phyloP scores from a whole-genome alignment of 2,888 invertebrate species.

The Nephrotoma flavescens region DNA sequence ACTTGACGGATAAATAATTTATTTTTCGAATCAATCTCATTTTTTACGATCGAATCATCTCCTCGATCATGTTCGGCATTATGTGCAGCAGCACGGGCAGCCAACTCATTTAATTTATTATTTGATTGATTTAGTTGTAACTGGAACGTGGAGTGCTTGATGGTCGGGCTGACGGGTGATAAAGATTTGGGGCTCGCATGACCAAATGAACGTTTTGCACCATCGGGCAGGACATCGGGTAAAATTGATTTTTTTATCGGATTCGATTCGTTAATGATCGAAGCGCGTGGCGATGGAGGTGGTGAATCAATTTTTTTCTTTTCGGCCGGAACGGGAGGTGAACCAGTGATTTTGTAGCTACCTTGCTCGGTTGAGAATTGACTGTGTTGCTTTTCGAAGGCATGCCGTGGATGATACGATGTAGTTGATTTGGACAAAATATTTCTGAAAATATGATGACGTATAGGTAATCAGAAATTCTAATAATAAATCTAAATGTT shows the following conservation, averaged over 20 bases:
- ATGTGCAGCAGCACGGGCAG: background rate
- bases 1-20: background rate
- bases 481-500: background rate
- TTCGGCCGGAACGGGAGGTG: slow-evolving; percentile 41
- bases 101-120: background rate
- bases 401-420: slow-evolving; percentile 55
- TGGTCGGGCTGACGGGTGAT: slow-evolving; percentile 13
- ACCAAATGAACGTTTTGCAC: slow-evolving; percentile 32
- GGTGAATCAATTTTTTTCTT: slow-evolving; percentile 12
- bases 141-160: background rate
- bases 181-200: slow-evolving; percentile 29
- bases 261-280: slow-evolving; percentile 9
- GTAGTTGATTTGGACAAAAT: slow-evolving; percentile 53
- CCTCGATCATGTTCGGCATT: background rate
- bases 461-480: background rate
- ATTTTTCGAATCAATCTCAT: background rate
- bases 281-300: background rate
- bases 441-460: background rate
- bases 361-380: slow-evolving; percentile 51
- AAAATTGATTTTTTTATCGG: slow-evolving; percentile 25
- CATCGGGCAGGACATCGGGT: slow-evolving; percentile 41
- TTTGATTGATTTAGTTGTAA: background rate
- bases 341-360: slow-evolving; percentile 58
- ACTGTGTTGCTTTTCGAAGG: slow-evolving; percentile 45
- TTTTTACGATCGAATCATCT: background rate